phyloP scores from a whole-genome alignment of 2,797 vertebrate genomes.

The Sardinella longiceps region DNA sequence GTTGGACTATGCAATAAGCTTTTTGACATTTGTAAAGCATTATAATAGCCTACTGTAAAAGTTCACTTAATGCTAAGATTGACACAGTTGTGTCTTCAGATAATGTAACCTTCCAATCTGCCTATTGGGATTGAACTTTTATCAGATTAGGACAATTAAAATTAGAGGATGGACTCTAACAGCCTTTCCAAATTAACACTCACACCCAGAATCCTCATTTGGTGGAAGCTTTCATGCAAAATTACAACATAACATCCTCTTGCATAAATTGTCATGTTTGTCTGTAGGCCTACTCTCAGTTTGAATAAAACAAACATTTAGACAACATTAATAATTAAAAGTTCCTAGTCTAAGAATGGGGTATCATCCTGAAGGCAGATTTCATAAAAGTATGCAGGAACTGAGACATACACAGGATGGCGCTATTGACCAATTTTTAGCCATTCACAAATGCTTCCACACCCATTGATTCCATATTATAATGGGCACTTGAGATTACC shows the following conservation, averaged over 20 bases:
- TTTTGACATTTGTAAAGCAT: background rate
- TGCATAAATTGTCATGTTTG: no score
- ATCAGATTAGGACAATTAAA: background rate
- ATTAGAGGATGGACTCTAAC: no score
- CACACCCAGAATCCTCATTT: background rate
- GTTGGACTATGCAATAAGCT: background rate
- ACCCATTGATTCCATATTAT: conserved; percentile 2
- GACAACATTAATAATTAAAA: no score
- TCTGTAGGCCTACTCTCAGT: no score
- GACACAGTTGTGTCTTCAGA: background rate
- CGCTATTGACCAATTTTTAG: conserved; percentile 29
- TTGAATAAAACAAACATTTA: no score
- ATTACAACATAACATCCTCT: no score
- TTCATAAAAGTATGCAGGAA: background rate
- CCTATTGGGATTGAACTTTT: background rate
- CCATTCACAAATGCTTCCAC: background rate
- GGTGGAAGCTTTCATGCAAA: no score
- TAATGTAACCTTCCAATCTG: background rate
- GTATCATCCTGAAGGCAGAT: background rate
- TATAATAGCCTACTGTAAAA: background rate
- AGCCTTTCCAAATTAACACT: background rate
- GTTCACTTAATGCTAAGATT: background rate
- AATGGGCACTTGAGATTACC: background rate
- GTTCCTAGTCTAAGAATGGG: background rate
- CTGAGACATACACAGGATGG: background rate